Conservation (phyloP, 92 coral and sea anemone genomes). For the Blastomussa wellsi region DNA sequence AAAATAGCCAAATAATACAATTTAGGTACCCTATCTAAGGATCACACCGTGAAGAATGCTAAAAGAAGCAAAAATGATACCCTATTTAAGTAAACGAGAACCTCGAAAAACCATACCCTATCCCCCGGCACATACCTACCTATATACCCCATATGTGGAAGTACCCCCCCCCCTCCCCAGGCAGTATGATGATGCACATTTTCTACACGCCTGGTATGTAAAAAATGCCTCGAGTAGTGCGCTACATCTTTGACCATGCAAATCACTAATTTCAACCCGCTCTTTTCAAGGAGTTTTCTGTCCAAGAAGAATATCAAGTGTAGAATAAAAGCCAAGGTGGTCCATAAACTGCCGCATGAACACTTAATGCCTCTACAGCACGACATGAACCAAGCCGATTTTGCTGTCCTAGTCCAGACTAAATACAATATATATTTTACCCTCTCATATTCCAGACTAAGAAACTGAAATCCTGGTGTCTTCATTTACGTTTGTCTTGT, state of each 20-base stretch:
- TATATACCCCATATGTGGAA: no score
- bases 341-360: background rate
- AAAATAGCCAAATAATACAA: no score
- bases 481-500: background rate
- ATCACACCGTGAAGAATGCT: no score
- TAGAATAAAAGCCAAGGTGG: background rate
- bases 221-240: background rate
- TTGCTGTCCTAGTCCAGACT: background rate
- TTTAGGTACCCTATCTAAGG: no score
- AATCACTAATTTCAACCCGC: background rate
- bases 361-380: background rate
- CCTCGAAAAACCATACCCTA: no score
- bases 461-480: background rate
- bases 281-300: background rate
- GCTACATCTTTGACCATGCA: background rate
- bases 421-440: background rate
- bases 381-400: background rate
- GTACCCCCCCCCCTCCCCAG: no score
- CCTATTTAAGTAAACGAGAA: no score
- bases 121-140: no score
- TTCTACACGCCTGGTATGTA: background rate
- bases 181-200: no score
- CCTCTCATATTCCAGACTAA: background rate
- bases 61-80: no score
- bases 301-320: background rate